A percentile compares a stretch with the other conserved stretches of the same genome.
Conservation (phyloP, 2,113 vertebrate species). For the Crotophaga sulcirostris region DNA sequence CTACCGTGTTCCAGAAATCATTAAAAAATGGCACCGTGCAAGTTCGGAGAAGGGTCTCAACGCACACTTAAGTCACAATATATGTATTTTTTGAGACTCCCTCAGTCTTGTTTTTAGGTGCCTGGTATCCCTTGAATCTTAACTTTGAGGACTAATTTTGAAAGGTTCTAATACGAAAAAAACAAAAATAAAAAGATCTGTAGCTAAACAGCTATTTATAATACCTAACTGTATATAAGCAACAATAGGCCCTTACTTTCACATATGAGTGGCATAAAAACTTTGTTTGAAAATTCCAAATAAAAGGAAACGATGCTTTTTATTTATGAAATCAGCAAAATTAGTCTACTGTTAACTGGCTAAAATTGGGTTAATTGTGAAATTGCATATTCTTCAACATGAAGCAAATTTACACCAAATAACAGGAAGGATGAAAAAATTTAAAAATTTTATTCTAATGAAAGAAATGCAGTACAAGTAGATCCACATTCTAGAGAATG, state of each 20-base stretch:
- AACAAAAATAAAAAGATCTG: too few relatives aligned
- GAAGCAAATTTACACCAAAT: neutral
- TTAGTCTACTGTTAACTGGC: neutral
- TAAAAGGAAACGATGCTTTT: neutral
- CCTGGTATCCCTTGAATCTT: neutral
- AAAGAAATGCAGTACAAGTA: neutral
- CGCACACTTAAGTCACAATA: neutral
- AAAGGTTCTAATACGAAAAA: neutral
- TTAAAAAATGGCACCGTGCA: neutral
- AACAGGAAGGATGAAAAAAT: neutral
- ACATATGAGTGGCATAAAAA: neutral
- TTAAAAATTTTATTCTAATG: neutral
- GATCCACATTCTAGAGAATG: neutral
- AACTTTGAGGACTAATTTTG: neutral
- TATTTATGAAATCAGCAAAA: neutral
- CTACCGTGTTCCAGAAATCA: neutral
- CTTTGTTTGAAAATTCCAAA: neutral
- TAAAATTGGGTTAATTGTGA: neutral
- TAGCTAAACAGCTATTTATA: neutral
- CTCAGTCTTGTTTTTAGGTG: neutral
- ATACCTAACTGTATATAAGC: neutral
- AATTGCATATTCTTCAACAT: neutral
- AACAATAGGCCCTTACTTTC: neutral
- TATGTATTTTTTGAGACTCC: neutral
- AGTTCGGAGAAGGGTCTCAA: neutral